phyloP scores from a whole-genome alignment of 2,113 vertebrate species.

The Arenaria interpres region DNA sequence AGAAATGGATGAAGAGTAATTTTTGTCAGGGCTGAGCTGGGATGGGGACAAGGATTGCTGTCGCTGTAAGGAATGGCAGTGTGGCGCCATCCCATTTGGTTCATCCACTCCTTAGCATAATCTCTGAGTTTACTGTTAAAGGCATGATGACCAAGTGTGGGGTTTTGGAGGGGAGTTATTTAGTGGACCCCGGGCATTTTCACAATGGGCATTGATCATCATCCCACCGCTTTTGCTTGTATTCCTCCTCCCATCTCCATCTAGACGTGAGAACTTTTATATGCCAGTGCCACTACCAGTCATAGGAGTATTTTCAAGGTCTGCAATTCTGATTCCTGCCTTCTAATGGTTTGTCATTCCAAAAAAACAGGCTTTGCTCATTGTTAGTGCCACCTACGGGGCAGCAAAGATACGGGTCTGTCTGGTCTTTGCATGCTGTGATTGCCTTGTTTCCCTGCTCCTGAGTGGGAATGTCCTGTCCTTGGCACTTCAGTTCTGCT shows the following conservation, averaged over 20 bases:
- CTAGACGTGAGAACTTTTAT: background rate
- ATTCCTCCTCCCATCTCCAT: background rate
- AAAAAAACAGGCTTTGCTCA: accelerated
- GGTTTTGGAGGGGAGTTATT: background rate
- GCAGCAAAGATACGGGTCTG: background rate
- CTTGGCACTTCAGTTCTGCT: background rate
- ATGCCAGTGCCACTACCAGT: background rate
- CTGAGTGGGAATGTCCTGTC: background rate
- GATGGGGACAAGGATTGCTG: background rate
- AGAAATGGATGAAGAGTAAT: background rate
- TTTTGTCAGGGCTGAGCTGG: background rate
- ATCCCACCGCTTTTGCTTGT: accelerated
- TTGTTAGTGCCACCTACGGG: background rate
- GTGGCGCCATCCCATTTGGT: background rate
- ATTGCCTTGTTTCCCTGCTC: background rate
- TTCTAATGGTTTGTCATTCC: background rate
- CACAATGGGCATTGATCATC: accelerated
- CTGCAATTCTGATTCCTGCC: background rate
- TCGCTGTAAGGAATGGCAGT: background rate
- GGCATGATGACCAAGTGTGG: background rate
- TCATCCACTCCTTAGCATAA: background rate
- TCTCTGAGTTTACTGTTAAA: background rate
- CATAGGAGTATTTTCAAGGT: background rate
- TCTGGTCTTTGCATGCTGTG: background rate
- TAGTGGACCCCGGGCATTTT: background rate